These are phyloP conservation scores for Campaea margaritaria DNA, from an alignment of 2,888 invertebrate species.

Conservation along the genomic window DNA sequence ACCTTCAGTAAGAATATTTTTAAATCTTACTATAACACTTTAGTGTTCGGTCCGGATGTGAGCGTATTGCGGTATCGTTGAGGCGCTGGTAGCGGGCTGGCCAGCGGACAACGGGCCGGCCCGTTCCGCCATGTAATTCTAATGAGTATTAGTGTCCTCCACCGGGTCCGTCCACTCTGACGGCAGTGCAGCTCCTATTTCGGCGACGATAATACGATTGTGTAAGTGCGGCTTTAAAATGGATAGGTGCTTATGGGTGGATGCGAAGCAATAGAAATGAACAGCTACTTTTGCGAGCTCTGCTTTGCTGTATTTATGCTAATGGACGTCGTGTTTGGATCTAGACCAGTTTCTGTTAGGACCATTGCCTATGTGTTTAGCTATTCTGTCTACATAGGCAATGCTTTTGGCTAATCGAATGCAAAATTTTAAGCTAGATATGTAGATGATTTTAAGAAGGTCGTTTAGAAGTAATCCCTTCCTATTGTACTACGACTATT, in stretches of 20 bases:
- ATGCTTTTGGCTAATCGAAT: too few species aligned
- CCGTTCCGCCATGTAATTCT: constrained; percentile 82
- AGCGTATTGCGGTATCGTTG: constrained; percentile 23
- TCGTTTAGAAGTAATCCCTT: too few species aligned
- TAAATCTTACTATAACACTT: not conserved
- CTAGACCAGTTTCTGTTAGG: constrained; percentile 3
- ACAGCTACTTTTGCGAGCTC: constrained; percentile 37
- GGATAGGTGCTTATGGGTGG: constrained; percentile 44
- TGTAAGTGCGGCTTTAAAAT: constrained; percentile 47
- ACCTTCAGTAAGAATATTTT: too few species aligned
- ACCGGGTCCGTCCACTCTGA: constrained; percentile 60
- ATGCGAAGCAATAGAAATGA: constrained; percentile 40
- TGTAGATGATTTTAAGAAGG: too few species aligned
- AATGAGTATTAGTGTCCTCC: constrained; percentile 83
- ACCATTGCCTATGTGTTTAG: not conserved
- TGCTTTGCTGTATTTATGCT: constrained; percentile 35
- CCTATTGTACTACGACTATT: too few species aligned
- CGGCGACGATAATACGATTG: constrained; percentile 58
- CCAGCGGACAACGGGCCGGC: constrained; percentile 38
- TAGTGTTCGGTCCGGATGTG: not conserved
- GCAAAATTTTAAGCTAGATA: too few species aligned
- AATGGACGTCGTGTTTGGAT: constrained; percentile 28
- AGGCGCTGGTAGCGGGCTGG: constrained; percentile 26
- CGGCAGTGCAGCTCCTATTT: constrained; percentile 55
- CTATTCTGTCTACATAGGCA: not conserved